Conservation (phyloP, 2,888 invertebrate species). For the Nudaria mundana region DNA sequence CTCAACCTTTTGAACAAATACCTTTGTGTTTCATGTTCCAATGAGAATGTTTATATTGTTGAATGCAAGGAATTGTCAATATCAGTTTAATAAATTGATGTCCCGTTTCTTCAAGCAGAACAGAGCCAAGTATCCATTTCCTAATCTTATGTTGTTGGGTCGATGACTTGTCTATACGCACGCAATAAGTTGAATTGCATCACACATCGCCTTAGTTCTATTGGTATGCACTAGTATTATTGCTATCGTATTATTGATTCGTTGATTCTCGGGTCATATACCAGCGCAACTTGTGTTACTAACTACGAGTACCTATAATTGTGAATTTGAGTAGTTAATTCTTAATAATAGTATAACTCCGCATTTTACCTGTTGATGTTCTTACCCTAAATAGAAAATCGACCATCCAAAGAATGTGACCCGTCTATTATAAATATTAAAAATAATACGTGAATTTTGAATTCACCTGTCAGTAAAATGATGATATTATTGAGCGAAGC, state of each 20-base stretch:
- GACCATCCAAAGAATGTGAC: too few relatives aligned
- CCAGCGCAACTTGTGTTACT: not conserved
- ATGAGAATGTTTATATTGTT: constrained; percentile 10
- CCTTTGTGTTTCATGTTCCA: constrained; percentile 17
- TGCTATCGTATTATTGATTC: constrained; percentile 26
- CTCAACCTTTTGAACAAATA: constrained; percentile 28
- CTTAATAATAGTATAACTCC: too few relatives aligned
- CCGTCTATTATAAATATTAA: too few relatives aligned
- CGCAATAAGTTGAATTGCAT: constrained; percentile 53
- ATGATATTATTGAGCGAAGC: too few relatives aligned
- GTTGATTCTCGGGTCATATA: not conserved
- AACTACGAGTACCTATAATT: too few relatives aligned
- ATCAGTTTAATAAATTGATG: constrained; percentile 29
- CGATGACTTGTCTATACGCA: constrained; percentile 54
- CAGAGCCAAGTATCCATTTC: constrained; percentile 56
- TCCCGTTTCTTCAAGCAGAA: constrained; percentile 41
- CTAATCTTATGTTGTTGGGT: constrained; percentile 56
- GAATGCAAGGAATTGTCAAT: constrained; percentile 15
- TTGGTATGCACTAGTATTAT: constrained; percentile 35
- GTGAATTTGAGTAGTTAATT: not conserved
- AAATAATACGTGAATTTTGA: too few relatives aligned
- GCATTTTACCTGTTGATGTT: too few relatives aligned
- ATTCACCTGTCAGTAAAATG: too few relatives aligned
- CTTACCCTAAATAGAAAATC: too few relatives aligned
- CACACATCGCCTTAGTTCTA: constrained; percentile 45